These are phyloP conservation scores for Nyctibius bracteatus DNA, from an alignment of 2,113 vertebrate genomes.

Conservation along the genomic window DNA sequence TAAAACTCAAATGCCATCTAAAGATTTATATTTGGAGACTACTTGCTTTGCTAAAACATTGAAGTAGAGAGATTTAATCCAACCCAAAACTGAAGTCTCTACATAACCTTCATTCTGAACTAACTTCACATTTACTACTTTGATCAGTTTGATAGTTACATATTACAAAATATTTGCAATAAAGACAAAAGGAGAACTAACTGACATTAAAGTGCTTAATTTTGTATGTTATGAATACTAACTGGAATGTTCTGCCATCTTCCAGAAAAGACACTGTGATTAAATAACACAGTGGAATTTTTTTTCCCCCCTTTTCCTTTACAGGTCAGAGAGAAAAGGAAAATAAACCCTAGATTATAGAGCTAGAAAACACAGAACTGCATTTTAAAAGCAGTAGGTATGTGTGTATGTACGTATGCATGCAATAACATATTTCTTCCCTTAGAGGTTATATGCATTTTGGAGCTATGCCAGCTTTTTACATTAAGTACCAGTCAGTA, in stretches of 20 bases:
- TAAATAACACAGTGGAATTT: background rate
- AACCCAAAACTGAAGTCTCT: background rate
- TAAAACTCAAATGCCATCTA: background rate
- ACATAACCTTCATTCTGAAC: background rate
- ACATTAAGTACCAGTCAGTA: background rate
- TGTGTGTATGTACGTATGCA: background rate
- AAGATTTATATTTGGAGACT: background rate
- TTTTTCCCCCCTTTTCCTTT: rapidly evolving
- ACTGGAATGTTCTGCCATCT: background rate
- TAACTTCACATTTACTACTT: background rate
- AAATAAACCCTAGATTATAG: background rate
- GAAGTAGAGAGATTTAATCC: background rate
- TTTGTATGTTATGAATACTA: background rate
- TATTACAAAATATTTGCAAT: background rate
- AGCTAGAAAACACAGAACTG: background rate
- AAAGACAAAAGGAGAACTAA: background rate
- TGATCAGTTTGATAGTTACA: background rate
- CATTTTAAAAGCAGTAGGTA: background rate
- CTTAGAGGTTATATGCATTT: background rate
- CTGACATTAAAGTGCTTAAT: background rate
- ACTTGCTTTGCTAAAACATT: background rate
- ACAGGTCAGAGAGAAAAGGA: background rate
- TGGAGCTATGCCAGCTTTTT: background rate
- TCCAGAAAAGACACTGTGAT: background rate
- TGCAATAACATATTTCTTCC: background rate